Evolutionary conservation across 1,140 invertebrate genomes (phyloP).

Genomic region (Neodiprion lecontei): DNA sequence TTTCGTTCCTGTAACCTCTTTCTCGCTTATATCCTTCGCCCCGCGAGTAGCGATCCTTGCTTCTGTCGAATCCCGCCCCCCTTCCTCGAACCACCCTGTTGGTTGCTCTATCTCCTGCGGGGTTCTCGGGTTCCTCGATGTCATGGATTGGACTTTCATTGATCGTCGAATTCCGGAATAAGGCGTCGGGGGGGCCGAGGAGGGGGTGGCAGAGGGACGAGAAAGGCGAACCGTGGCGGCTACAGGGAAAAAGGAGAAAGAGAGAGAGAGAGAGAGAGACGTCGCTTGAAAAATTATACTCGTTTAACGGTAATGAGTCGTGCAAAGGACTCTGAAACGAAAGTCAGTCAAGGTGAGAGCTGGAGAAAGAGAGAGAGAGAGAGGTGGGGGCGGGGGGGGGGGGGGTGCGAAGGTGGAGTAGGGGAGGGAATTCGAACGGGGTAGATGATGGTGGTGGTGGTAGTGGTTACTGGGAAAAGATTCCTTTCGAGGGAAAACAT

Average conservation of each 20-base stretch:
- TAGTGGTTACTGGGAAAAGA: not conserved
- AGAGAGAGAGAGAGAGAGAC: not conserved
- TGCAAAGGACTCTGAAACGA: not conserved
- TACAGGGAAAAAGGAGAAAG: not conserved
- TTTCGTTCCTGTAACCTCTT: not conserved
- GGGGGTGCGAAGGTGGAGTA: too few relatives aligned
- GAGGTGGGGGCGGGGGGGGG: too few relatives aligned
- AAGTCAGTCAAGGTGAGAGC: not conserved
- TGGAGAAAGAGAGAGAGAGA: not conserved
- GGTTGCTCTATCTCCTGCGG: not conserved
- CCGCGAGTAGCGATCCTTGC: not conserved
- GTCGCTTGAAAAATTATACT: not conserved
- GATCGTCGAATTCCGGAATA: not conserved
- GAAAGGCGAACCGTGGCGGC: too few relatives aligned
- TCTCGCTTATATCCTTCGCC: not conserved
- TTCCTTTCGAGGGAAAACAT: not conserved
- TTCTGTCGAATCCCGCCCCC: too few relatives aligned
- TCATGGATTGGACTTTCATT: not conserved
- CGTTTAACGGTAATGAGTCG: conserved; percentile 7
- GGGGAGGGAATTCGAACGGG: not conserved
- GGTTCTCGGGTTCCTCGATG: not conserved
- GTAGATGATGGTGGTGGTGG: too few relatives aligned
- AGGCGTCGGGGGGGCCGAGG: not conserved
- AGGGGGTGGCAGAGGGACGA: too few relatives aligned
- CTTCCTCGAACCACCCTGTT: not conserved